Conservation (phyloP, 1,140 invertebrate species). For the Gryon sp. region DNA sequence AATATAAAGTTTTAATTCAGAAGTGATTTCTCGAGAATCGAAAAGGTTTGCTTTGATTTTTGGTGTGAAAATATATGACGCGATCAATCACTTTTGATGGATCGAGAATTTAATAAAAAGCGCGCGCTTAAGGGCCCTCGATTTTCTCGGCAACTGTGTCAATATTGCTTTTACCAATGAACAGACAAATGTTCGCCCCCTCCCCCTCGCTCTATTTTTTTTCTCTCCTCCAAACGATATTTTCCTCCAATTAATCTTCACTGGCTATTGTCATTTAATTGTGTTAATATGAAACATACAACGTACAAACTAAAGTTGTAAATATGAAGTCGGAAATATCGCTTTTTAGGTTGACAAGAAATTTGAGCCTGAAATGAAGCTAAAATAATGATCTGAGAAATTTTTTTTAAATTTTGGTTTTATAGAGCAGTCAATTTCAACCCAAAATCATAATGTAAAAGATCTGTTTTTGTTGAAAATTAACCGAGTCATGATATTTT, state of each 20-base stretch:
- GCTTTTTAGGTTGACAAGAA: too few relatives aligned
- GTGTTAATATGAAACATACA: conserved; percentile 9
- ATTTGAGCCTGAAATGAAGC: too few relatives aligned
- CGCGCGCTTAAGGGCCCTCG: background rate
- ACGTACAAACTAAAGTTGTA: background rate
- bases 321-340: background rate
- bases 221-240: too few relatives aligned
- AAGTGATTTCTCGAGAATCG: conserved; percentile 1
- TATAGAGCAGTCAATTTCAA: too few relatives aligned
- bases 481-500: too few relatives aligned
- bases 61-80: conserved; percentile 28
- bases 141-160: conserved; percentile 40
- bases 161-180: conserved; percentile 20
- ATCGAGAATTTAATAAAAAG: conserved; percentile 18
- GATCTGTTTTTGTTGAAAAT: too few relatives aligned
- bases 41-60: conserved; percentile 23
- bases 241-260: conserved; percentile 38
- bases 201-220: background rate
- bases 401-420: too few relatives aligned
- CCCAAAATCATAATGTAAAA: too few relatives aligned
- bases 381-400: too few relatives aligned
- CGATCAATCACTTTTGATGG: conserved; percentile 20
- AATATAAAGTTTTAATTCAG: conserved; percentile 13
- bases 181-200: conserved; percentile 8
- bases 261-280: conserved; percentile 12